A percentile compares a stretch with the other conserved stretches of the same genome.
Conservation (phyloP, 2,113 vertebrate species). For the Pterocles burchelli region DNA sequence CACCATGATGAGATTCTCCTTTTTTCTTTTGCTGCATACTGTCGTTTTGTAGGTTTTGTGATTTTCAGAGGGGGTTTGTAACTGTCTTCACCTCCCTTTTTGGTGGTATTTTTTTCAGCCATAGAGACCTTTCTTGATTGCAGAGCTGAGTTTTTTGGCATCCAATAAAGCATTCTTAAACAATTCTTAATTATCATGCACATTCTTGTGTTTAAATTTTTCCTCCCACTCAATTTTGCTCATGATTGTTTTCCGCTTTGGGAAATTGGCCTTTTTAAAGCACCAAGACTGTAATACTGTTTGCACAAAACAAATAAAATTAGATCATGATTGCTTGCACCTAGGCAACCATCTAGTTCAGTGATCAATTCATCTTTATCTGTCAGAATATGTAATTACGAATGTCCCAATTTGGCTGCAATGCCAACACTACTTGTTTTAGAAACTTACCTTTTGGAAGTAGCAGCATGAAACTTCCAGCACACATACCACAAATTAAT, state of each 20-base stretch:
- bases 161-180: conserved; percentile 40
- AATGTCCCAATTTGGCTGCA: not conserved
- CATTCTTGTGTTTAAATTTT: conserved; percentile 29
- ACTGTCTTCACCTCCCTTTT: not conserved
- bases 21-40: not conserved
- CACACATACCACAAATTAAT: not conserved
- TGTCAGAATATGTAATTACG: not conserved
- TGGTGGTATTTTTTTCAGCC: not conserved
- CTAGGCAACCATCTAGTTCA: not conserved
- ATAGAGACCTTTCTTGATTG: conserved; percentile 18
- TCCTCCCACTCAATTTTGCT: conserved; percentile 37
- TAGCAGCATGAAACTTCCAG: not conserved
- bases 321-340: conserved; percentile 11
- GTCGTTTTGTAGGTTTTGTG: not conserved
- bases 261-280: conserved; percentile 20
- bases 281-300: not conserved
- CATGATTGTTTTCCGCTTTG: conserved; percentile 20
- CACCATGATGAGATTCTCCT: not conserved
- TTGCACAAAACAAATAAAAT: conserved; percentile 46
- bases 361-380: conserved; percentile 9
- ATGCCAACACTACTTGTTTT: not conserved
- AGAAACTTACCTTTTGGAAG: not conserved
- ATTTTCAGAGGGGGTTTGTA: not conserved
- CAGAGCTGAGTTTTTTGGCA: not conserved
- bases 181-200: conserved; percentile 48